Evolutionary conservation across 2,797 vertebrate genomes (phyloP).

Genomic region (Numenius phaeopus): DNA sequence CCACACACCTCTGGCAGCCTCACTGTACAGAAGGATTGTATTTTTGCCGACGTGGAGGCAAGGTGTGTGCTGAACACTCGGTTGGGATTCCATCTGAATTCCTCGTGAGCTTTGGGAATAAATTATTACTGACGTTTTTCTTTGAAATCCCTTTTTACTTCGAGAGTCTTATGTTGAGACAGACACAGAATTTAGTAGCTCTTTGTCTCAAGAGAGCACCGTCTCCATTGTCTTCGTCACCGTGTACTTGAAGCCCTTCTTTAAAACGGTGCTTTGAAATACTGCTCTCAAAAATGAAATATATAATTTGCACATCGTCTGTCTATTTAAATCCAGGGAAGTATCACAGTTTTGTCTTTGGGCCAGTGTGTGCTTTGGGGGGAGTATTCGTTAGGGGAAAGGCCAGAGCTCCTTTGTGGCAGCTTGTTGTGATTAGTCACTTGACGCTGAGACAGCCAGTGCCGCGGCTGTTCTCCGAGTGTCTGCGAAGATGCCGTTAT

Average conservation of each 20-base stretch:
- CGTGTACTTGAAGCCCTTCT: not conserved
- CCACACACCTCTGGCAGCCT: not conserved
- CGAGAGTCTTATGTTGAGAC: not conserved
- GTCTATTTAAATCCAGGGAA: not conserved
- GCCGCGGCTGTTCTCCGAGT: not conserved
- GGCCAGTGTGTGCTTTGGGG: not conserved
- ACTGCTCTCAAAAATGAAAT: not conserved
- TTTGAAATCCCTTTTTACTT: not conserved
- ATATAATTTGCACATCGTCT: not conserved
- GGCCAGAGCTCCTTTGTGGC: conserved; percentile 38
- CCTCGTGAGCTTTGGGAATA: not conserved
- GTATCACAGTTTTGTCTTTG: not conserved
- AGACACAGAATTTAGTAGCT: not conserved
- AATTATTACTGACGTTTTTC: not conserved
- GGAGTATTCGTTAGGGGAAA: not conserved
- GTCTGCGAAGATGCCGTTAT: not conserved
- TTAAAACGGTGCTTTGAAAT: not conserved
- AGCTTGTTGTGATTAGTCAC: conserved; percentile 6
- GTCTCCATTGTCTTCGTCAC: not conserved
- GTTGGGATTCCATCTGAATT: not conserved
- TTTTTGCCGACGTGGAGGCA: not conserved
- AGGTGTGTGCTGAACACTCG: not conserved
- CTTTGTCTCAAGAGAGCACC: not conserved
- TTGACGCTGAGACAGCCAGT: not conserved
- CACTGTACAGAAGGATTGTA: not conserved